Base-by-base conservation (phyloP, 2,113 vertebrate species). In the Cacatua alba region DNA sequence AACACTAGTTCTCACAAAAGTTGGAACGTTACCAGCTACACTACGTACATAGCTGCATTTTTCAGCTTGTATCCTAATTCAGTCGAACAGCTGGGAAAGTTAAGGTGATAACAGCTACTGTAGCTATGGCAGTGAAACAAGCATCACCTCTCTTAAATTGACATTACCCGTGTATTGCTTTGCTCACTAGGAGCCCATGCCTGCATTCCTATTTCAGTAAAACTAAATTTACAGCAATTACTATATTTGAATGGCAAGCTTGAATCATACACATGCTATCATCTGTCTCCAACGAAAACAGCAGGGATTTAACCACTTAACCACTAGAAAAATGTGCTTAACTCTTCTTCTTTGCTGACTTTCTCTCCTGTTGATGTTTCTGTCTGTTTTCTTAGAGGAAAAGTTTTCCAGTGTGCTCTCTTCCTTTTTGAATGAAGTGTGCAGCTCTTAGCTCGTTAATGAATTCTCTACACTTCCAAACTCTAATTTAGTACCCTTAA, bases 81-180 rank as follows among this genome's bases (percentile, higher is more conserved):
- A 39, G 35, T 33, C 20, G 17, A 74, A 49, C 12, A 52, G 64
- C 31, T 29, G 41, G 31, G 49, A 59, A 19, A 6, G 24, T 31
- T 35, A 28, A 65, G 17, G 53, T 4, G 3, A 1, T 20, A 64
- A 55, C 29, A 65, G 72, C 49, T 80, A 0, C 28, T 37, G 0
- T 8, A 46, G 41, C 63, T 20, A 2, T 19, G 49, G 20, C 11
- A 28, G 46, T 3, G n/a, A 70, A 21, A 63, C 35, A 49, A 37
- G 39, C 39, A 39, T 39, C 39, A 39, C 39, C 10, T 39, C 9
- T 59, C 7, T 39, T 20, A 31, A 21, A 29, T 18, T 21, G 49
- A 10, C 17, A 4, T 46, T 12, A 52, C 53, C 12, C 8, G 2
- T 25, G 20, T 55, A 21, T 43, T 49, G 63, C 44, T 86, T 55